phyloP scores from a whole-genome alignment of 2,888 invertebrate species.

The Pomacea canaliculata region DNA sequence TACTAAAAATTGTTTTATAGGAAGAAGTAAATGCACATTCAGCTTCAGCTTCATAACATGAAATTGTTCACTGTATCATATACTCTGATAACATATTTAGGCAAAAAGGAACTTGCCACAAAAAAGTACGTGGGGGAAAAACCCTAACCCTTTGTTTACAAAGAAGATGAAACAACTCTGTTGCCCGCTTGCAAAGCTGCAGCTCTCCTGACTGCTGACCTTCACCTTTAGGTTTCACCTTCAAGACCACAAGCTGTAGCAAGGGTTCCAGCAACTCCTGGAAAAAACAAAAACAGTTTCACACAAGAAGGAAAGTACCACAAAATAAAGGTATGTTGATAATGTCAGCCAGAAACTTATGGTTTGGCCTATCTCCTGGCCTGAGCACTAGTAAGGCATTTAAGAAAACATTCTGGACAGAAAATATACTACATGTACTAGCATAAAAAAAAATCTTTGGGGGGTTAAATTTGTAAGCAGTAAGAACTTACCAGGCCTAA shows the following conservation, averaged over 20 bases:
- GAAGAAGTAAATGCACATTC: too few species aligned
- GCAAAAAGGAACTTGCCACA: neutral
- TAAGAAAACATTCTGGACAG: too few species aligned
- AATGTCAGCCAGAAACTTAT: too few species aligned
- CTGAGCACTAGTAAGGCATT: too few species aligned
- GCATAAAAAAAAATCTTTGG: too few species aligned
- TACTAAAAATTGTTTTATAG: too few species aligned
- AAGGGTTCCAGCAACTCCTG: conserved; percentile 55
- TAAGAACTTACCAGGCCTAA: conserved; percentile 48
- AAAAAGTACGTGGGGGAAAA: too few species aligned
- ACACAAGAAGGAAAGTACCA: neutral
- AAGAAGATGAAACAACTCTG: conserved; percentile 39
- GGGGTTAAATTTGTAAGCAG: too few species aligned
- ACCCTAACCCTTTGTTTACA: conserved; percentile 48
- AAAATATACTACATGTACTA: too few species aligned
- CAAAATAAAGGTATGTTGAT: too few species aligned
- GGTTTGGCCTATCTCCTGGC: too few species aligned
- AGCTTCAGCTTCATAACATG: too few species aligned
- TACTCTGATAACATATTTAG: neutral
- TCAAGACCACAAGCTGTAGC: conserved; percentile 41
- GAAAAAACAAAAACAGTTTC: conserved; percentile 3
- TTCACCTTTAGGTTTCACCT: conserved; percentile 29
- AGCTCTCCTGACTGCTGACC: conserved; percentile 41
- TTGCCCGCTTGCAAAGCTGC: conserved; percentile 44
- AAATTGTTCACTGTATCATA: neutral